A percentile compares a stretch with the other conserved stretches of the same genome.
These are phyloP conservation scores for Gallinago stenura DNA, from an alignment of 2,797 vertebrate genomes.

Conservation along the genomic window DNA sequence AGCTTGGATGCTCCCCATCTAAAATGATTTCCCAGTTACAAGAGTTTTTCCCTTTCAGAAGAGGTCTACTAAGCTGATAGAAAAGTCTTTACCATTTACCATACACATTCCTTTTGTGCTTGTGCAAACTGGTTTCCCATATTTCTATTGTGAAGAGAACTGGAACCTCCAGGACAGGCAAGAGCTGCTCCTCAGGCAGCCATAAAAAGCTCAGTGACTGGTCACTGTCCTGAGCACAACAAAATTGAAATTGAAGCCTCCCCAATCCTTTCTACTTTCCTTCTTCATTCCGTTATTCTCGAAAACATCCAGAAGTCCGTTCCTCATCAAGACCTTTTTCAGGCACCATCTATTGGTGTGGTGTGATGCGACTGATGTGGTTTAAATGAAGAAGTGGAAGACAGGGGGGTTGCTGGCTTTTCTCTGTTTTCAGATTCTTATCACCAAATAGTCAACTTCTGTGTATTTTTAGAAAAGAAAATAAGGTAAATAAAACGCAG, in stretches of 20 bases:
- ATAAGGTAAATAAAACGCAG: constrained; percentile 39
- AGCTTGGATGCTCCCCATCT: neutral
- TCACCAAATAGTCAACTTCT: neutral
- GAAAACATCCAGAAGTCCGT: neutral
- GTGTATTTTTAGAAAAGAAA: constrained; percentile 56
- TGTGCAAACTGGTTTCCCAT: neutral
- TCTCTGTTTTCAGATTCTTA: neutral
- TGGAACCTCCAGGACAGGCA: no score
- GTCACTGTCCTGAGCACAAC: neutral
- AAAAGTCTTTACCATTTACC: neutral
- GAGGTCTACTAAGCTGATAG: neutral
- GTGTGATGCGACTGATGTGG: neutral
- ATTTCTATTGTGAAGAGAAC: no score
- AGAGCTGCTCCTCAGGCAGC: neutral
- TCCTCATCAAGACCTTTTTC: neutral
- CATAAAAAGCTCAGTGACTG: rapidly evolving
- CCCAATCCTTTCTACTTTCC: neutral
- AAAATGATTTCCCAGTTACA: neutral
- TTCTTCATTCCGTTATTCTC: neutral
- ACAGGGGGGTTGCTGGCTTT: neutral
- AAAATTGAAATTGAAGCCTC: neutral
- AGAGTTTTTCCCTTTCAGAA: neutral
- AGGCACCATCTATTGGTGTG: neutral
- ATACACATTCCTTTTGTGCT: neutral
- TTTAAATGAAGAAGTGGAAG: neutral